These are phyloP conservation scores for Chrosomus eos DNA, from an alignment of 2,797 vertebrate species.

Conservation along the genomic window DNA sequence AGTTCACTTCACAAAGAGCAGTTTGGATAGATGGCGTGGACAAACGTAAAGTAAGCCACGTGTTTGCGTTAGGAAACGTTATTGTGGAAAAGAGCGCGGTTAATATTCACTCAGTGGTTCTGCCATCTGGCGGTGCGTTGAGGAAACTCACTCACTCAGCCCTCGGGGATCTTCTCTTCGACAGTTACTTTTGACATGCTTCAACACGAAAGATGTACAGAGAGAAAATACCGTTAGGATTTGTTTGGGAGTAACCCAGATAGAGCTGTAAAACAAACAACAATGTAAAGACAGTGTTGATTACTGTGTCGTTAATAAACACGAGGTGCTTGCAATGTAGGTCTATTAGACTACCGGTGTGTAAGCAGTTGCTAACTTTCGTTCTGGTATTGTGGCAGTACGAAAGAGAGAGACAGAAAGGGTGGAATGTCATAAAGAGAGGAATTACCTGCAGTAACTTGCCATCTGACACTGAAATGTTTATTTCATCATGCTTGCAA, in stretches of 20 bases:
- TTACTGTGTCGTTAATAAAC: neutral
- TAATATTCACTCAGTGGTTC: too few species aligned
- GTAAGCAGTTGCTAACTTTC: neutral
- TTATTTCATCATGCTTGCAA: neutral
- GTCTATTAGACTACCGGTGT: neutral
- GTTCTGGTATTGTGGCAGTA: neutral
- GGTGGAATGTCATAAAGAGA: neutral
- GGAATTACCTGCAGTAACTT: slow-evolving; percentile 34
- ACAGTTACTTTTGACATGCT: slow-evolving; percentile 64
- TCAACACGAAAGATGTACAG: slow-evolving; percentile 53
- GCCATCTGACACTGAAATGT: slow-evolving; percentile 4
- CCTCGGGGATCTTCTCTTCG: slow-evolving; percentile 26
- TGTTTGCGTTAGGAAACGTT: neutral
- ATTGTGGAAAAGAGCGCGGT: neutral
- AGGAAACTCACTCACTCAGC: slow-evolving; percentile 20
- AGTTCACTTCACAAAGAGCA: neutral
- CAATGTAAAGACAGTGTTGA: slow-evolving; percentile 11
- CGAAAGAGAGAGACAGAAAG: slow-evolving; percentile 10
- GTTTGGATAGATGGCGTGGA: neutral
- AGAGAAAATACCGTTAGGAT: slow-evolving; percentile 68
- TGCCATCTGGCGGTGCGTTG: slow-evolving; percentile 49
- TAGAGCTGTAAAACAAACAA: slow-evolving; percentile 7
- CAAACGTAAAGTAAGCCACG: neutral
- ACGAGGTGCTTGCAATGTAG: neutral
- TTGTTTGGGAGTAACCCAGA: slow-evolving; percentile 54